Percentiles rank a stretch among this genome's conserved stretches.
Evolutionary conservation across 2,113 vertebrate species (phyloP).

Genomic region (Epinephelus fuscoguttatus): DNA sequence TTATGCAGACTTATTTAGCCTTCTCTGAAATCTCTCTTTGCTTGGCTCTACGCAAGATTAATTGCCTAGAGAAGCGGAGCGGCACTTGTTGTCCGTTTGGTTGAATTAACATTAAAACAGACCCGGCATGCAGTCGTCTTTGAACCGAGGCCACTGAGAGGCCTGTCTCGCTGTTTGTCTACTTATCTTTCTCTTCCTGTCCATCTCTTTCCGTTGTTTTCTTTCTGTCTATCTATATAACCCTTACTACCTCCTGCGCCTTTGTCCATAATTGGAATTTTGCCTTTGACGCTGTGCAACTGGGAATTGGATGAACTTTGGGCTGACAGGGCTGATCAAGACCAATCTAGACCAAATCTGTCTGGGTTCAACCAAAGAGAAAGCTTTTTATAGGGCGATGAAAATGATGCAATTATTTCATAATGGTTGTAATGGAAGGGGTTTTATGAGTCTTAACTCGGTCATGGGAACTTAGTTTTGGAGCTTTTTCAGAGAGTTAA

Average conservation of each 20-base stretch:
- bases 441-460: constrained; percentile 30
- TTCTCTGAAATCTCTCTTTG: constrained; percentile 62
- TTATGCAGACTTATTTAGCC: constrained; percentile 69
- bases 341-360: constrained; percentile 37
- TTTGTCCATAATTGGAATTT: constrained; percentile 18
- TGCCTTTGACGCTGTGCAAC: constrained; percentile 5
- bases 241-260: background rate
- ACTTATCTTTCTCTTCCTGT: background rate
- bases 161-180: constrained; percentile 10
- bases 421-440: constrained; percentile 50
- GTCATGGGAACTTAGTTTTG: constrained; percentile 59
- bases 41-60: constrained; percentile 66
- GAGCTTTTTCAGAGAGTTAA: constrained; percentile 41
- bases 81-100: constrained; percentile 61
- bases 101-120: constrained; percentile 62
- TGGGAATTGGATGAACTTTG: constrained; percentile 40
- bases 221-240: constrained; percentile 4
- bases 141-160: constrained; percentile 27
- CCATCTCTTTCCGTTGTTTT: constrained; percentile 9
- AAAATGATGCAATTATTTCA: constrained; percentile 70
- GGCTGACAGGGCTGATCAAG: constrained; percentile 23
- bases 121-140: constrained; percentile 1
- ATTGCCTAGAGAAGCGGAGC: constrained; percentile 61
- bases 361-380: constrained; percentile 26
- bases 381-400: constrained; percentile 32